Evolutionary conservation across 2,888 invertebrate genomes (phyloP).

Genomic region (Chrysotoxum bicinctum): DNA sequence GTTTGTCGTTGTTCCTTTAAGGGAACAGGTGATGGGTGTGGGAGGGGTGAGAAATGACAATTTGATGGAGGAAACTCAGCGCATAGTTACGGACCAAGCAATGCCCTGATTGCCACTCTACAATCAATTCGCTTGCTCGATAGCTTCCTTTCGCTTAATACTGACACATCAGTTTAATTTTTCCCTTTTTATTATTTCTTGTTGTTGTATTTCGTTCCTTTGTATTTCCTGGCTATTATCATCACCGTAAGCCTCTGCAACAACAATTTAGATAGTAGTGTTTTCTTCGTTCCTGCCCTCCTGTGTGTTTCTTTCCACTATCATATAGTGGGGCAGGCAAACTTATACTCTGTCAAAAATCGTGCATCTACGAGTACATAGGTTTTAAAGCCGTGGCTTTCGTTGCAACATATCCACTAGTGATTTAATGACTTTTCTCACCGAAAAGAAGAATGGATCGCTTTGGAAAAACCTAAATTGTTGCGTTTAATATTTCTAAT

Average conservation of each 20-base stretch:
- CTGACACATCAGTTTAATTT: slow-evolving; percentile 60
- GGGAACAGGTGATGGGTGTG: background rate
- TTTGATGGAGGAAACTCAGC: slow-evolving; percentile 10
- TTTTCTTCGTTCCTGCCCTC: slow-evolving; percentile 9
- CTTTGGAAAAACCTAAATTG: too few species aligned
- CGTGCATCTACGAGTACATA: too few species aligned
- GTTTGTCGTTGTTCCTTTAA: slow-evolving; percentile 39
- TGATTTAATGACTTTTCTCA: too few species aligned
- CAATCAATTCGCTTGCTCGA: slow-evolving; percentile 61
- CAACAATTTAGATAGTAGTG: slow-evolving; percentile 64
- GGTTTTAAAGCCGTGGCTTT: too few species aligned
- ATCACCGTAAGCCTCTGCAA: slow-evolving; percentile 61
- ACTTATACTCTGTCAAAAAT: background rate
- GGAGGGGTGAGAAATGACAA: background rate
- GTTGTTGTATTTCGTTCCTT: slow-evolving; percentile 18
- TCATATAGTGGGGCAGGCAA: background rate
- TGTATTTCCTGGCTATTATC: slow-evolving; percentile 55
- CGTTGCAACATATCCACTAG: too few species aligned
- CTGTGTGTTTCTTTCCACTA: background rate
- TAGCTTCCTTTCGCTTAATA: slow-evolving; percentile 48
- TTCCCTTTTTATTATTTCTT: background rate
- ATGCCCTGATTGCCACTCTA: slow-evolving; percentile 53
- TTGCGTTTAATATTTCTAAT: too few species aligned
- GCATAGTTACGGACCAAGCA: slow-evolving; percentile 27
- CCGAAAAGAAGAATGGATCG: too few species aligned